Base-by-base conservation (phyloP, 2,888 invertebrate genomes). In the Euzetes globulus region DNA sequence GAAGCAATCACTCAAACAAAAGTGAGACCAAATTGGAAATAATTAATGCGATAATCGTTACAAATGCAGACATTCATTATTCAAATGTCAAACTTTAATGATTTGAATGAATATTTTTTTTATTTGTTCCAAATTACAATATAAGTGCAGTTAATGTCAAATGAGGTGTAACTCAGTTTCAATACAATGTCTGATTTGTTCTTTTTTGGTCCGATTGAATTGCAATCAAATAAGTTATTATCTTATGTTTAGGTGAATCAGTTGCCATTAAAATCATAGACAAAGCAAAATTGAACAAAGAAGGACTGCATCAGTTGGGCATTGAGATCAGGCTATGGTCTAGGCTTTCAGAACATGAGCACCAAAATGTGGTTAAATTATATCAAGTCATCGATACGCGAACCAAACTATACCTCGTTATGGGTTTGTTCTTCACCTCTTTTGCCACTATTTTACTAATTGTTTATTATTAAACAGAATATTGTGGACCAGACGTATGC, bases 371-470 rank as follows among this genome's bases (percentile, higher is more conserved):
- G 55, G 98, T 99, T 68, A 87, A 97, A 75, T 86, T 99, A 71
- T 99, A 99, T 85, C 97, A 99, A 87, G 98, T 99, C 78, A 99
- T 99, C 82, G 99, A 99, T 85, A 99, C 99, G 50, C 94, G 95
- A 83, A 96, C 96, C 78, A 98, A 99, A 85, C 87, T 97, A 81
- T 94, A 94, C 85, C 87, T 94, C 17, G 75, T 76, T 33, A 76
- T 76, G 76, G 76, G 75, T 75, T 68, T 15, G 73, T 27, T 33
- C 33, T 74, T 72, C 29, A 7, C 19, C 37, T 50, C 22, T 9
- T 41, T 72, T 72, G 37, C 22, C 19, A 15, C 2, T 25, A 47
- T 41, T 37, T 25, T 15, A n/a, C 72, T 25, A 52, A 52, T 72
- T 55, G n/a, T 17, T n/a, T 1, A 33, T 55, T 25, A 52, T 73